A percentile compares a stretch with the other conserved stretches of the same genome.
phyloP scores from a whole-genome alignment of 2,888 invertebrate species.

The Calameuta idolon region DNA sequence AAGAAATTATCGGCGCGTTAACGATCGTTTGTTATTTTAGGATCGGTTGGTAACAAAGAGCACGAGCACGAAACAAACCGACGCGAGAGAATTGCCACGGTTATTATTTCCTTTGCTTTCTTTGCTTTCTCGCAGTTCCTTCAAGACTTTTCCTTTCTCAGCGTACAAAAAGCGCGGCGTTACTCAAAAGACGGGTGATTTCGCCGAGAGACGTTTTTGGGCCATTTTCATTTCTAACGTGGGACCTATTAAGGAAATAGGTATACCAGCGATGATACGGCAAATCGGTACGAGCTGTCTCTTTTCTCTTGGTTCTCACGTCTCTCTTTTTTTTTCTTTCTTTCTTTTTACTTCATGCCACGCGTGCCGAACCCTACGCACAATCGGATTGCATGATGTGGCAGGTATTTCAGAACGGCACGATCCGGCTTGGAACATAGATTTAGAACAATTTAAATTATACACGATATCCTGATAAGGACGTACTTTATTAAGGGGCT shows the following conservation, averaged over 20 bases:
- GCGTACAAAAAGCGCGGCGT: not conserved
- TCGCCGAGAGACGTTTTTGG: not conserved
- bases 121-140: not conserved
- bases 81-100: not conserved
- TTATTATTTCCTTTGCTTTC: not conserved
- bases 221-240: not conserved
- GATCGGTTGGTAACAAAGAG: not conserved
- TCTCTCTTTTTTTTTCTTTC: constrained; percentile 8
- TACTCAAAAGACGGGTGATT: not conserved
- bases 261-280: constrained; percentile 17
- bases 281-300: constrained; percentile 16
- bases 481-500: not conserved
- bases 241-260: not conserved
- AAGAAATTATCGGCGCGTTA: not conserved
- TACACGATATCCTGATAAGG: not conserved
- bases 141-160: not conserved
- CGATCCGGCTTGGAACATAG: not conserved
- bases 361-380: constrained; percentile 22
- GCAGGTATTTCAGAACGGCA: constrained; percentile 18
- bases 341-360: constrained; percentile 18
- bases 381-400: constrained; percentile 30
- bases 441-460: not conserved
- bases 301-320: not conserved
- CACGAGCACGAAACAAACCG: not conserved
- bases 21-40: not conserved